Conservation (phyloP, 2,797 vertebrate genomes). For the Pyrocephalus nanus region DNA sequence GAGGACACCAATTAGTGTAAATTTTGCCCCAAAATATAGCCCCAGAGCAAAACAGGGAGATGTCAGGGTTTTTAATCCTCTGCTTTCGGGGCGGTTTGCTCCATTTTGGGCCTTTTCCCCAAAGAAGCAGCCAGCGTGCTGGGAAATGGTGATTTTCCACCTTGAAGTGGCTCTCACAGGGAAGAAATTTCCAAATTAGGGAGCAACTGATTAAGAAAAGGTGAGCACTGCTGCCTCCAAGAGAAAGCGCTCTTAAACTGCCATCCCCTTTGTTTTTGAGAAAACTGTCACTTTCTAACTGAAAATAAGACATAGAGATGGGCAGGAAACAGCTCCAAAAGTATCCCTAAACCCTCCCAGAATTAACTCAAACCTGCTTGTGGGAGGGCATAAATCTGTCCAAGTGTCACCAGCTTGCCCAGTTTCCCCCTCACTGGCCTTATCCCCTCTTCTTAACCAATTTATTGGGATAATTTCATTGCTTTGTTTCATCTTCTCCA, state of each 20-base stretch:
- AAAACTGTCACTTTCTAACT: neutral
- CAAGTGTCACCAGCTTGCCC: neutral
- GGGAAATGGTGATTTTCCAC: neutral
- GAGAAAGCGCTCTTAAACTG: neutral
- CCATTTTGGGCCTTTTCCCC: neutral
- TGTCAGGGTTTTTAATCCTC: neutral
- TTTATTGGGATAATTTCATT: neutral
- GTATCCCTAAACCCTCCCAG: neutral
- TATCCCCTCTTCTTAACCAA: neutral
- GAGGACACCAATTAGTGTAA: neutral
- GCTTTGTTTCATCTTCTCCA: neutral
- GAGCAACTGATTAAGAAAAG: neutral
- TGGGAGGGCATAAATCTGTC: neutral
- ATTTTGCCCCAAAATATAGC: neutral
- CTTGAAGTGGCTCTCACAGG: fast-evolving
- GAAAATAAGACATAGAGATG: neutral
- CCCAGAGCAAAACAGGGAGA: fast-evolving
- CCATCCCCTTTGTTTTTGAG: neutral
- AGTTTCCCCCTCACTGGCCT: fast-evolving
- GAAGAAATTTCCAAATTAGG: neutral
- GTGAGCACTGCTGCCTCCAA: neutral
- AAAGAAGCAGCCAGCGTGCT: neutral
- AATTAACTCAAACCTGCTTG: neutral
- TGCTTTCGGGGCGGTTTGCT: neutral
- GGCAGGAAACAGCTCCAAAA: neutral